A percentile compares a stretch with the other conserved stretches of the same genome.
These are phyloP conservation scores for Chrysolina haemoptera DNA, from an alignment of 2,888 invertebrate species.

Conservation along the genomic window DNA sequence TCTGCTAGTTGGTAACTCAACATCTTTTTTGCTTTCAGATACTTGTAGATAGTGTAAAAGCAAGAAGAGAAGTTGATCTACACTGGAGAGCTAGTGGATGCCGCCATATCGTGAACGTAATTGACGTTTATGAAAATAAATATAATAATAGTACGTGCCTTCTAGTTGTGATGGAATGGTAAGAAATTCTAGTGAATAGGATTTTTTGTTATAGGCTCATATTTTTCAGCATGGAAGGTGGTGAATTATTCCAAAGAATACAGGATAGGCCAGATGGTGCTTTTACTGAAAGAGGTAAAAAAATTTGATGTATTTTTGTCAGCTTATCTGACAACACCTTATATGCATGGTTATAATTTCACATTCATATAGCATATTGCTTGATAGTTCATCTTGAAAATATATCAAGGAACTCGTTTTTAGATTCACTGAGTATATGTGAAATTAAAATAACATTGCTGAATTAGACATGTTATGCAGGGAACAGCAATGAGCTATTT, in stretches of 20 bases:
- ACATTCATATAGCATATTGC: too few species aligned
- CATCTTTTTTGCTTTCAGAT: slow-evolving; percentile 72
- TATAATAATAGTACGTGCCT: slow-evolving; percentile 93
- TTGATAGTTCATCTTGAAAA: too few species aligned
- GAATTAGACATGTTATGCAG: too few species aligned
- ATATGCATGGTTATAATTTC: too few species aligned
- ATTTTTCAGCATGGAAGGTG: slow-evolving; percentile 91
- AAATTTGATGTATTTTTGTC: too few species aligned
- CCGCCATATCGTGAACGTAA: slow-evolving; percentile 91
- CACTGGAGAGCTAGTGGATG: slow-evolving; percentile 95
- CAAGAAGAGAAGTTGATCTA: slow-evolving; percentile 94
- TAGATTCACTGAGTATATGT: too few species aligned
- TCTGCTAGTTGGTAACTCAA: not conserved
- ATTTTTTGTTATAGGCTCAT: not conserved
- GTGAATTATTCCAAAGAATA: slow-evolving; percentile 96
- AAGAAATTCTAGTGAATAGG: slow-evolving; percentile 56
- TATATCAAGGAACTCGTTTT: too few species aligned
- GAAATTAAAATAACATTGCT: too few species aligned
- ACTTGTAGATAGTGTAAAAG: slow-evolving; percentile 92
- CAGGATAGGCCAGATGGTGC: slow-evolving; percentile 95
- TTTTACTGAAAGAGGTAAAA: slow-evolving; percentile 91
- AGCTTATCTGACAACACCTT: too few species aligned
- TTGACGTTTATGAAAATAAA: slow-evolving; percentile 97
- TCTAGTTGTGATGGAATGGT: slow-evolving; percentile 99
- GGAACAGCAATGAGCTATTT: too few species aligned